Conservation (phyloP, 1,140 invertebrate genomes). For the Cherax destructor region DNA sequence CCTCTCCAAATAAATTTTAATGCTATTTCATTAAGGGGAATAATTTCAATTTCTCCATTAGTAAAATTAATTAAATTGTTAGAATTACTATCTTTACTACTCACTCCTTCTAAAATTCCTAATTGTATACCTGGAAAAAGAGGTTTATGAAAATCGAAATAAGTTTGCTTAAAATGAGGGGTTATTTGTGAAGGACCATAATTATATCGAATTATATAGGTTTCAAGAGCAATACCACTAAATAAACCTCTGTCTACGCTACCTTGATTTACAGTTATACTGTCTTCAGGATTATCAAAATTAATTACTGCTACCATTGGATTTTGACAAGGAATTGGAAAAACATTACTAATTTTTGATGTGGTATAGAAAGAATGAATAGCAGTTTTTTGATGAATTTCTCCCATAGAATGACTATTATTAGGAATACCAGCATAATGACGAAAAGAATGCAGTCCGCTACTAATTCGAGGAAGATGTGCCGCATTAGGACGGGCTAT, state of each 20-base stretch:
- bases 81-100: neutral
- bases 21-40: neutral
- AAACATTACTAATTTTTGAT: neutral
- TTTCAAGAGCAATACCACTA: neutral
- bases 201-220: neutral
- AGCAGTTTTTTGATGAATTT: neutral
- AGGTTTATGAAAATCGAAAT: neutral
- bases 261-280: neutral
- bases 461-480: neutral
- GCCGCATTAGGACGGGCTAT: neutral
- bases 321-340: neutral
- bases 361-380: neutral
- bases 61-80: neutral
- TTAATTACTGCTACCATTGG: neutral
- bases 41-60: neutral
- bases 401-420: neutral
- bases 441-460: neutral
- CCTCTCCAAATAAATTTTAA: neutral
- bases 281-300: neutral
- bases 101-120: neutral
- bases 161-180: neutral
- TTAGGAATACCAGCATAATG: neutral
- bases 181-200: neutral
- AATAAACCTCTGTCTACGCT: neutral
- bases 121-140: neutral